Conservation (phyloP, 1,140 invertebrate species). For the Vollenhovia emeryi region DNA sequence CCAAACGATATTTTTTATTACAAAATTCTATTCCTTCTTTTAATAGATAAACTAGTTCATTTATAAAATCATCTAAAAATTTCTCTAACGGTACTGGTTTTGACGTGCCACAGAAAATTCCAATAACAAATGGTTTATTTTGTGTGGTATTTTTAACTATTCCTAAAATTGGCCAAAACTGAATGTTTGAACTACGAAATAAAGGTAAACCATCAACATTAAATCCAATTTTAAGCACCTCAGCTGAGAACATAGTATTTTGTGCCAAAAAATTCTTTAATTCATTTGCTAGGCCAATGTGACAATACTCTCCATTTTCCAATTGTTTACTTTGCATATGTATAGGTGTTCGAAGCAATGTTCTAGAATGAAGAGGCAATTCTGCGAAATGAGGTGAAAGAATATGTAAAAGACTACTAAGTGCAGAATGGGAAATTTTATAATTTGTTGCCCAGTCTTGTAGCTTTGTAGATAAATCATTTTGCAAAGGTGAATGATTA, state of each 20-base stretch:
- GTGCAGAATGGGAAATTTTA: background rate
- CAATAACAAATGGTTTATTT: slow-evolving; percentile 8
- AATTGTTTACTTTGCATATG: slow-evolving; percentile 3
- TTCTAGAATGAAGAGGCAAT: background rate
- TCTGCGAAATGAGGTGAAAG: background rate
- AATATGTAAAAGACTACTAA: background rate
- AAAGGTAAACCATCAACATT: background rate
- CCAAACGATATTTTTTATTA: background rate
- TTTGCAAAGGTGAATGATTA: background rate
- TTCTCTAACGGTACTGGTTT: background rate
- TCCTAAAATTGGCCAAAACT: slow-evolving; percentile 20
- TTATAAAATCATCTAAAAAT: slow-evolving; percentile 15
- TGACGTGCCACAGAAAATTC: background rate
- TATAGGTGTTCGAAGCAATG: background rate
- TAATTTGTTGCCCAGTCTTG: background rate
- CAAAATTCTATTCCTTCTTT: background rate
- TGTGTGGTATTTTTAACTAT: background rate
- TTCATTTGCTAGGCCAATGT: background rate
- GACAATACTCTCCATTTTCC: background rate
- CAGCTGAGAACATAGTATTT: background rate
- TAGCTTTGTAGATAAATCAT: background rate
- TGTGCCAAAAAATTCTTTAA: background rate
- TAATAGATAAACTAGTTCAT: background rate
- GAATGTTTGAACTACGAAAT: slow-evolving; percentile 1
- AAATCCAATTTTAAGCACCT: background rate